phyloP scores from a whole-genome alignment of 2,113 vertebrate species.

The Saimiri boliviensis region DNA sequence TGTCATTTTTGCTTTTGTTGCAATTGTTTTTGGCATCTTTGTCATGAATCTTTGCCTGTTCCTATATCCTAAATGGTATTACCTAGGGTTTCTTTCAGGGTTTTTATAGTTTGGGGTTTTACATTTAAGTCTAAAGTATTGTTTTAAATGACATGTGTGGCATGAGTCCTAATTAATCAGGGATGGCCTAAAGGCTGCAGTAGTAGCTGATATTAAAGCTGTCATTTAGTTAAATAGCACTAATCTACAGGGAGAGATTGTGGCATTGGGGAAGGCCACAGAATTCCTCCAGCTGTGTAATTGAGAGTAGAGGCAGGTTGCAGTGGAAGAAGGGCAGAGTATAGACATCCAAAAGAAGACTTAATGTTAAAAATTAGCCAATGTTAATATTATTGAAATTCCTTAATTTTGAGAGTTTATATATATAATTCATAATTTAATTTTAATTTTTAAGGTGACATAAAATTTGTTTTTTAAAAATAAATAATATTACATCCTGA shows the following conservation, averaged over 20 bases:
- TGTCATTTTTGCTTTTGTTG: too few relatives aligned
- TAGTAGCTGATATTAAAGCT: neutral
- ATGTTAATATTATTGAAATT: neutral
- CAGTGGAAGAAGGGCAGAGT: accelerated
- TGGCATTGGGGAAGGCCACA: neutral
- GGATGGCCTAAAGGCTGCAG: neutral
- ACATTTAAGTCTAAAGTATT: neutral
- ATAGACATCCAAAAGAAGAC: neutral
- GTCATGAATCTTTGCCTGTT: too few relatives aligned
- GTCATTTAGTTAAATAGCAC: neutral
- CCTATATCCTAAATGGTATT: too few relatives aligned
- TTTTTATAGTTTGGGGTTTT: neutral
- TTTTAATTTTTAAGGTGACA: neutral
- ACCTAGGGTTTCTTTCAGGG: too few relatives aligned
- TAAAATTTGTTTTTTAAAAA: neutral
- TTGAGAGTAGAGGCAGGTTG: accelerated
- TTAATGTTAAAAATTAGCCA: neutral
- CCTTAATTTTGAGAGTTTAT: neutral
- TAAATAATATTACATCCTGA: neutral
- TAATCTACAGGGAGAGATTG: neutral
- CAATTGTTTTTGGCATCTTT: too few relatives aligned
- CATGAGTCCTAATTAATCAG: neutral
- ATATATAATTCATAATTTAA: neutral
- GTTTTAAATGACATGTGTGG: neutral
- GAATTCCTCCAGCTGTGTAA: accelerated